Evolutionary conservation across 2,888 invertebrate genomes (phyloP).

Genomic region (Cancer borealis): DNA sequence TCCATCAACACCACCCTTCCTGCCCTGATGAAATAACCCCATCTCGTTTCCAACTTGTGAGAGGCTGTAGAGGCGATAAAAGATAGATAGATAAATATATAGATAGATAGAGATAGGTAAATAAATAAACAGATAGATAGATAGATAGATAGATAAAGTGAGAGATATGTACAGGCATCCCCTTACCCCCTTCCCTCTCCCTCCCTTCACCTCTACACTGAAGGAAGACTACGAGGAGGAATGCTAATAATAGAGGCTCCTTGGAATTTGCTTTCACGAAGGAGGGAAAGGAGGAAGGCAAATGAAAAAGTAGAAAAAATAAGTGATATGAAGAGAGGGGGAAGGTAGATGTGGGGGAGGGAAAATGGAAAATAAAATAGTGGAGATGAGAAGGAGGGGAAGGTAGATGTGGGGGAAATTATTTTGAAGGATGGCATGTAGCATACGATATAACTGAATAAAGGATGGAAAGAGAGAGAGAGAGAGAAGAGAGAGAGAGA

Average conservation of each 20-base stretch:
- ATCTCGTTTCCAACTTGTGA: not conserved
- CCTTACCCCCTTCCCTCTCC: not conserved
- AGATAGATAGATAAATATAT: not conserved
- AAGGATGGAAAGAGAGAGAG: not conserved
- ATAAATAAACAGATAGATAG: not conserved
- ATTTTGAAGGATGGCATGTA: not conserved
- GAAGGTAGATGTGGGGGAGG: too few relatives aligned
- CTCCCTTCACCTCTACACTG: not conserved
- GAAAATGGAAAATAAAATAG: not conserved
- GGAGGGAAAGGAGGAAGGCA: not conserved
- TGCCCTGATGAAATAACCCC: not conserved
- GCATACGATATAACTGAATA: not conserved
- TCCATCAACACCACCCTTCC: not conserved
- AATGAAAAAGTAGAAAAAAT: not conserved
- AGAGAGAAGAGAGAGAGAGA: not conserved
- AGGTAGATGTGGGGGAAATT: not conserved
- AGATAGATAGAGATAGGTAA: not conserved
- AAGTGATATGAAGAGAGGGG: not conserved
- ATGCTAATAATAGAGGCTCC: conserved; percentile 17
- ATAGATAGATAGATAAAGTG: not conserved
- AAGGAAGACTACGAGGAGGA: not conserved
- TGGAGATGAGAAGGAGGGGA: not conserved
- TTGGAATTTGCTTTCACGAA: conserved; percentile 14
- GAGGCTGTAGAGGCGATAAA: not conserved
- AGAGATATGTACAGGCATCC: not conserved